Evolutionary conservation across 1,140 invertebrate species (phyloP).

Genomic region (Thaumatotibia leucotreta): DNA sequence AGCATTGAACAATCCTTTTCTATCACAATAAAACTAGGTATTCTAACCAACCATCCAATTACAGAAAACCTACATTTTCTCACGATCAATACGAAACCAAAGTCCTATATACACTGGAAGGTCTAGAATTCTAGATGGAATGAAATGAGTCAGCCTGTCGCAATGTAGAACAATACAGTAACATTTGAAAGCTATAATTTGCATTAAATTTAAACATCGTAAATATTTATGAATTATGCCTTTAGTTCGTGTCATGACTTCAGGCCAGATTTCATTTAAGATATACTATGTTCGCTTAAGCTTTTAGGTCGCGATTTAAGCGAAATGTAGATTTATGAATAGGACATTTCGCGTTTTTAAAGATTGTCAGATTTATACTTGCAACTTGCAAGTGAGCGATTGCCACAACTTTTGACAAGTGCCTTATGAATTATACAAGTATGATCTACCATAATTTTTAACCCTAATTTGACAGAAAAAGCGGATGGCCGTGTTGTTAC

Average conservation of each 20-base stretch:
- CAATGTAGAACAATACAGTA: constrained; percentile 6
- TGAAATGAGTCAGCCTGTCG: constrained; percentile 1
- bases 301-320: too few species aligned
- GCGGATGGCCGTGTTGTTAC: too few species aligned
- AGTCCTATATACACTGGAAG: neutral
- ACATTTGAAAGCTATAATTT: constrained; percentile 4
- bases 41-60: neutral
- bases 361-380: too few species aligned
- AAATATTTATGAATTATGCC: neutral
- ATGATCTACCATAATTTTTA: too few species aligned
- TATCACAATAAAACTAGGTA: neutral
- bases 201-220: neutral
- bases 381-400: too few species aligned
- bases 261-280: neutral
- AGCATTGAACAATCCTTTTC: neutral
- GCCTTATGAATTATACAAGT: too few species aligned
- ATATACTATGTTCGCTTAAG: too few species aligned
- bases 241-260: neutral
- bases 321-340: too few species aligned
- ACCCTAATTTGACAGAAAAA: too few species aligned
- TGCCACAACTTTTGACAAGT: too few species aligned
- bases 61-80: neutral
- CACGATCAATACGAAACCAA: neutral
- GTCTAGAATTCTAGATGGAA: neutral
- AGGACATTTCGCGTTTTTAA: too few species aligned